Evolutionary conservation across 2,113 vertebrate genomes (phyloP), one percentile per base, ranked within the genome.

Genomic region (Syngnathus floridae): DNA sequence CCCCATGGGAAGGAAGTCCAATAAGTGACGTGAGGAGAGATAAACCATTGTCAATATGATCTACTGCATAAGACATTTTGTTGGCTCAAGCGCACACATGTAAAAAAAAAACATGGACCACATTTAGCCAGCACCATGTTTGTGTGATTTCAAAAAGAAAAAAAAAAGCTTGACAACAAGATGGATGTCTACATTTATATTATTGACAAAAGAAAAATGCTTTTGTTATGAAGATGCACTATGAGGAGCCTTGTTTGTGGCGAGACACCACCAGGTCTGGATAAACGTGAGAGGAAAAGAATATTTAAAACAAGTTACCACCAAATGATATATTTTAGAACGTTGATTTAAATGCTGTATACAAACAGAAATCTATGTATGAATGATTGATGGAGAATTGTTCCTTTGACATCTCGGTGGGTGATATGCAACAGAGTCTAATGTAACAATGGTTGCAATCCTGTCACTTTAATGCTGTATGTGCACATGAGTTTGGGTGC

Each of bases 391-490:
- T 2, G 1, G 2, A 31, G 2, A 31, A 31, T 31, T 31, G 26
- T 31, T 31, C 3, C 26, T 31, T 31, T 31, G 2, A 31, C 26
- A 31, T 31, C 26, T 31, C 26, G 26, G 26, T 31, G 76, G 26
- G 26, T 31, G 76, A 88, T 90, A 91, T 89, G 90, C 88, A 90
- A 88, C 78, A 79, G 86, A 89, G 86, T 88, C 78, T 86, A 86
- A 84, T 84, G 86, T 88, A 89, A 88, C 83, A 76, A 79, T 79
- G 79, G 85, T 88, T 86, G 76, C 83, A 83, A 82, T 86, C 85
- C 79, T 82, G 89, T 90, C 89, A 91, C 88, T 92, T 90, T 90
- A 91, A 88, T 89, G 89, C 90, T 90, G 82, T 88, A 83, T 69
- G 84, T 91, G 90, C 91, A 90, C 86, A 86, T 86, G 71, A 72